A percentile compares a stretch with the other conserved stretches of the same genome.
Evolutionary conservation across 1,140 invertebrate species (phyloP).

Genomic region (Coelopa frigida): DNA sequence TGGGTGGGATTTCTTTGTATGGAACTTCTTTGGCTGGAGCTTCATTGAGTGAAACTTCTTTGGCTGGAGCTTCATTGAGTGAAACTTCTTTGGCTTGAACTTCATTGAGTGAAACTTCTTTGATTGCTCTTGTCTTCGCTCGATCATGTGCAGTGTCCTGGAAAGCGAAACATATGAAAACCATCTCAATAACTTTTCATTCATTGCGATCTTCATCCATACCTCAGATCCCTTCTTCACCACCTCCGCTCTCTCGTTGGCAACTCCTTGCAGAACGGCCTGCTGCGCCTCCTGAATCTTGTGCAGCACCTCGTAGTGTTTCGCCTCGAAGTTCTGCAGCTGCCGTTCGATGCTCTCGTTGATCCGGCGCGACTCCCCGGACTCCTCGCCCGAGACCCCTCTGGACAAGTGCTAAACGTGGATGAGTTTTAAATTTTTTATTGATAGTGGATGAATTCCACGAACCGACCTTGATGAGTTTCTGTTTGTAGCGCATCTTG

Average conservation of each 20-base stretch:
- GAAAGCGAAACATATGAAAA: too few species aligned
- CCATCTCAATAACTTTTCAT: too few species aligned
- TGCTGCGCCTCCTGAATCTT: conserved; percentile 27
- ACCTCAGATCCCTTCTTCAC: neutral
- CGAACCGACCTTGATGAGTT: conserved; percentile 25
- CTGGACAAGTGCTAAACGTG: neutral
- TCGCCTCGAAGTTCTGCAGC: conserved; percentile 28
- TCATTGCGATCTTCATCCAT: too few species aligned
- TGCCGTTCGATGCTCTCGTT: conserved; percentile 30
- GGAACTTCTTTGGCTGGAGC: neutral
- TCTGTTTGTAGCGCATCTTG: conserved; percentile 23
- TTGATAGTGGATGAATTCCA: neutral
- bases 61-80: too few species aligned
- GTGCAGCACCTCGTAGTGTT: conserved; percentile 23
- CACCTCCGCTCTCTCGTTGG: neutral
- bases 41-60: neutral
- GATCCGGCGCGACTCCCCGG: conserved; percentile 20
- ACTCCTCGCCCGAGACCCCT: conserved; percentile 12
- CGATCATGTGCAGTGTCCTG: too few species aligned
- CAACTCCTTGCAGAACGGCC: conserved; percentile 17
- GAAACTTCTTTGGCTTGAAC: too few species aligned
- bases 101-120: too few species aligned
- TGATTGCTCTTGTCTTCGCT: too few species aligned
- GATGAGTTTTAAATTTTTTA: neutral
- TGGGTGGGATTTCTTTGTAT: neutral